Base-by-base conservation (phyloP, 2,797 vertebrate species). In the Psittacula echo region DNA sequence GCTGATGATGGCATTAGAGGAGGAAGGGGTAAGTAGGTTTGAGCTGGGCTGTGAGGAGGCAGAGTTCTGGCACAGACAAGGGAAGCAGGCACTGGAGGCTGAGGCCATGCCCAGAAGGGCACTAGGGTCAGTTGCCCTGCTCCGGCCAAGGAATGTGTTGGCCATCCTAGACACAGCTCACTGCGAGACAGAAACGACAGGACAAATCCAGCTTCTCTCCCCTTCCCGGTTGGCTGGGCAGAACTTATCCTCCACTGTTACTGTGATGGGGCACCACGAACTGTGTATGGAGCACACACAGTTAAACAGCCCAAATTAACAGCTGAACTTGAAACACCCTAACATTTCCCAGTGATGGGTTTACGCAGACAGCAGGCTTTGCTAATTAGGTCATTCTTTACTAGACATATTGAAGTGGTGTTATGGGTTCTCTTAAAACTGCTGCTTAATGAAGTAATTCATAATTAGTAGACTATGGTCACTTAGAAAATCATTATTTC, bases 351-450 rank as follows among this genome's bases (percentile, higher is more conserved):
- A 62, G 80, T 4, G 53, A 81, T 3, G 34, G 41, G 41, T 60
- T 60, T 18, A 45, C 30, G 29, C 58, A 90, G 92, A 41, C 64
- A 82, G 44, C 67, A 84, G 54, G 14, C 27, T 60, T 93, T 90
- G 71, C 64, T 95, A 95, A 96, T 68, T 94, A 90, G 95, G 87
- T 94, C 85, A 85, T 90, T 91, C 87, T 78, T 95, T 61, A 84
- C 73, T 30, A 88, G 77, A 83, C 29, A 45, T 81, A 78, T 83
- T 70, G 76, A 82, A 94, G n/a, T 60, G 70, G 60, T 85, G 64
- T 5, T 89, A 79, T 93, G 89, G 79, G 93, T 87, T 91, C 83
- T 84, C 82, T 73, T 78, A 79, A 90, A 90, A 79, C 30, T 77
- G 65, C 82, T 88, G 89, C 76, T 51, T 90, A 96, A 85, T 77